Base-by-base conservation (phyloP, 2,888 invertebrate genomes). In the Caenorhabditis panamensis region DNA sequence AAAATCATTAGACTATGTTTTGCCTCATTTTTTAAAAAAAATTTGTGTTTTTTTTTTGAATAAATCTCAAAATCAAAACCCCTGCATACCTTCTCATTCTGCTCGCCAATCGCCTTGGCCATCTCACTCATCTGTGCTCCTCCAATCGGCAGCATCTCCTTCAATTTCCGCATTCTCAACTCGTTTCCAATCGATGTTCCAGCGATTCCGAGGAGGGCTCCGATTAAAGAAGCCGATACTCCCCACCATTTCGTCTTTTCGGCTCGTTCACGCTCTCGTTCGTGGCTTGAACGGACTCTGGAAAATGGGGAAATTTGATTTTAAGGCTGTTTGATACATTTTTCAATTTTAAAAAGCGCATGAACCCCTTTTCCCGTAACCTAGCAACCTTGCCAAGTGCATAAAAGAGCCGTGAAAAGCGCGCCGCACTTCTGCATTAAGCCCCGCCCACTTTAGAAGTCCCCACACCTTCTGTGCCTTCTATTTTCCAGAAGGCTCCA, bases 161-260 rank as follows among this genome's bases (percentile, higher is more conserved):
- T 82, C 4, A 90, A 44, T 37, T 86, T 81, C 20, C 86, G 59
- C 89, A 90, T 89, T 37, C 90, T 73, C 61, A 89, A 26, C 36
- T 89, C 88, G 41, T 88, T 90, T 53, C 84, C 84, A 44, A 89
- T 88, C 13, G 88, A 82, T 16, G 89, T 82, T 49, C 94, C 94
- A 0, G 93, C 91, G 82, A 94, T 94, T 13, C 94, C 95, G 4
- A 93, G 89, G 9, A 91, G 84, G 1, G 92, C 92, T 59, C 94
- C 95, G 91, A 94, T 92, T 84, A 94, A 92, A 5, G 94, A 94
- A 6, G 94, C 94, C 51, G 94, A 94, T 69, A 95, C 93, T 81
- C 94, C 94, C 94, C 95, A 95, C 91, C 95, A 95, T 91, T 95
- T 95, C 75, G 95, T 95, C 72, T 94, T 93, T 91, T 95, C 95